These are phyloP conservation scores for Australoheros facetus DNA, from an alignment of 2,797 vertebrate genomes.

Conservation along the genomic window DNA sequence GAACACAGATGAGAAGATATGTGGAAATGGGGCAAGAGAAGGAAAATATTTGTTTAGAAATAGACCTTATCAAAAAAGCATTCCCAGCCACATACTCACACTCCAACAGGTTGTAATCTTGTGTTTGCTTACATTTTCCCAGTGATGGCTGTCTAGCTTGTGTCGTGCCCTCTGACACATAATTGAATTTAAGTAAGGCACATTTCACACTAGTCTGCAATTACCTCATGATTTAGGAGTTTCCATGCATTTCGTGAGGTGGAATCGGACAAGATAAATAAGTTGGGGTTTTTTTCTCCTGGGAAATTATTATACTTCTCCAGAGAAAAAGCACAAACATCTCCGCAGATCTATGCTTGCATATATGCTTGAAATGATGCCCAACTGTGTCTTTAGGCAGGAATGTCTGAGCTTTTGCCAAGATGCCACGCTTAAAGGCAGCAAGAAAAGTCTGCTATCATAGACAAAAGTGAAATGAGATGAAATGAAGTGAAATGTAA, in stretches of 20 bases:
- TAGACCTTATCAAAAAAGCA: conserved; percentile 7
- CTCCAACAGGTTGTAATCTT: conserved; percentile 41
- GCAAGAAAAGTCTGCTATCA: background rate
- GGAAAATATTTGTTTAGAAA: background rate
- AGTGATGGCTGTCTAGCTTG: conserved; percentile 5
- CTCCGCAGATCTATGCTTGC: background rate
- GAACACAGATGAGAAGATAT: background rate
- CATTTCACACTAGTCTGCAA: conserved; percentile 29
- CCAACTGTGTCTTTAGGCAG: background rate
- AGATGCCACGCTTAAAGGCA: background rate
- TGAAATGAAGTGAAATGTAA: background rate
- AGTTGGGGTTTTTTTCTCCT: background rate
- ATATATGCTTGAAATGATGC: background rate
- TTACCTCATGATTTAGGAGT: conserved; percentile 46
- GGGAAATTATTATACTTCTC: background rate
- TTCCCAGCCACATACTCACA: conserved; percentile 26
- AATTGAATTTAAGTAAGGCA: conserved; percentile 41
- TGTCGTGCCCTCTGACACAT: conserved; percentile 25
- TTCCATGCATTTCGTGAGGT: conserved; percentile 16
- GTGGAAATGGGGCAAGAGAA: background rate
- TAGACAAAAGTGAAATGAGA: background rate
- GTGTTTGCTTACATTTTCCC: conserved; percentile 22
- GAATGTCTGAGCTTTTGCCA: conserved; percentile 18
- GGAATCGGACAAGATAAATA: conserved; percentile 4
- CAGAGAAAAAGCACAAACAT: background rate